phyloP scores from a whole-genome alignment of 1,140 invertebrate genomes.

The Zaprionus kolodkinae region DNA sequence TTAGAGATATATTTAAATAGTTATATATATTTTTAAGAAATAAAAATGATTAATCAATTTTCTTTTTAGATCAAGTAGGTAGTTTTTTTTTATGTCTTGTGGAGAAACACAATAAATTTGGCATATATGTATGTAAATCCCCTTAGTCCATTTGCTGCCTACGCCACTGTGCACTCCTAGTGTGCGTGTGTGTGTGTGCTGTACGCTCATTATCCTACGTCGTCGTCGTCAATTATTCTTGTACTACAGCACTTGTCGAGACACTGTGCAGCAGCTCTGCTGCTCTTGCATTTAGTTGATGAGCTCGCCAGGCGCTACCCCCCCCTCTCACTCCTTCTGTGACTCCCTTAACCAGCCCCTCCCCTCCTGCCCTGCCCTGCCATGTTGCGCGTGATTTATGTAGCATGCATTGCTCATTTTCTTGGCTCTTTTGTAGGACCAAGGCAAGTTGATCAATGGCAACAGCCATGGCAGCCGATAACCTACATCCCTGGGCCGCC shows the following conservation, averaged over 20 bases:
- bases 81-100: no score
- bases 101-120: no score
- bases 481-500: background rate
- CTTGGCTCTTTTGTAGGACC: slow-evolving; percentile 54
- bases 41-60: no score
- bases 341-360: background rate
- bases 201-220: slow-evolving; percentile 71
- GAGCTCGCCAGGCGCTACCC: slow-evolving; percentile 42
- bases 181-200: slow-evolving; percentile 29
- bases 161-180: background rate
- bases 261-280: slow-evolving; percentile 17
- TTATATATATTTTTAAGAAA: no score
- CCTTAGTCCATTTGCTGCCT: background rate
- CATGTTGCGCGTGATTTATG: slow-evolving; percentile 44
- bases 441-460: slow-evolving; percentile 72
- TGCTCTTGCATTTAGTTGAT: slow-evolving; percentile 77
- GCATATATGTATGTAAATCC: background rate
- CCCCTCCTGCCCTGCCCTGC: background rate
- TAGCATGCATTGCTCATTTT: slow-evolving; percentile 54
- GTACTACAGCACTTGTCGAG: slow-evolving; percentile 59
- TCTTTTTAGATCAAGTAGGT: no score
- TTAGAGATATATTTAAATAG: no score
- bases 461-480: slow-evolving; percentile 9
- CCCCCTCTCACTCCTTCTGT: background rate
- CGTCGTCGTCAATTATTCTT: slow-evolving; percentile 79